Percentiles rank a stretch among this genome's conserved stretches.
Evolutionary conservation across 2,888 invertebrate genomes (phyloP).

Genomic region (Athripsodes cinereus): DNA sequence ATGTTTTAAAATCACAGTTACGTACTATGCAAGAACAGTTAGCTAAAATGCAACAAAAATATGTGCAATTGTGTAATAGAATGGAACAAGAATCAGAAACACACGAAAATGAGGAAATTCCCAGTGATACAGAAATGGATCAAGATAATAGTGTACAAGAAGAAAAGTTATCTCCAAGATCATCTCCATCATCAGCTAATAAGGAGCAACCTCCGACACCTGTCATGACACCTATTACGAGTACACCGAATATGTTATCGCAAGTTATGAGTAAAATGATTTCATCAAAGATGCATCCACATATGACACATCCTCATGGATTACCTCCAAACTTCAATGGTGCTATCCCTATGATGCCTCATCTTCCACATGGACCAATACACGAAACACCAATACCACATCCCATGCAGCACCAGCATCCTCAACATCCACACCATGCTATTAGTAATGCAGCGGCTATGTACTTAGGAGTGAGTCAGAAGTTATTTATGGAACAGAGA

Average conservation of each 20-base stretch:
- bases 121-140: constrained; percentile 54
- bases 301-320: constrained; percentile 48
- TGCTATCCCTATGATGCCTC: constrained; percentile 51
- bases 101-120: constrained; percentile 66
- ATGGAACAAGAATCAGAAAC: constrained; percentile 76
- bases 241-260: constrained; percentile 52
- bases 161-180: constrained; percentile 49
- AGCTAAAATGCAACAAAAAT: constrained; percentile 87
- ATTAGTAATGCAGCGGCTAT: constrained; percentile 61
- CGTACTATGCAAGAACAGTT: constrained; percentile 84
- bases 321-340: constrained; percentile 57
- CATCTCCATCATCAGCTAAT: constrained; percentile 50
- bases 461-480: constrained; percentile 73
- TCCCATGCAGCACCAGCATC: constrained; percentile 47
- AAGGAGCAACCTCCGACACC: constrained; percentile 46
- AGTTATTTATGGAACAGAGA: constrained; percentile 74
- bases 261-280: constrained; percentile 64
- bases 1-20: constrained; percentile 77
- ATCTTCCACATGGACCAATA: constrained; percentile 41
- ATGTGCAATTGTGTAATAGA: constrained; percentile 78
- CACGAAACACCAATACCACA: constrained; percentile 33
- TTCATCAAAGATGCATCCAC: constrained; percentile 56
- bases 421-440: constrained; percentile 51
- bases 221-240: constrained; percentile 44
- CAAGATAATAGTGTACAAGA: constrained; percentile 38